Percentiles rank a stretch among this genome's conserved stretches.
These are phyloP conservation scores for Dromococcyx pavoninus DNA, from an alignment of 2,797 vertebrate species.

Conservation along the genomic window DNA sequence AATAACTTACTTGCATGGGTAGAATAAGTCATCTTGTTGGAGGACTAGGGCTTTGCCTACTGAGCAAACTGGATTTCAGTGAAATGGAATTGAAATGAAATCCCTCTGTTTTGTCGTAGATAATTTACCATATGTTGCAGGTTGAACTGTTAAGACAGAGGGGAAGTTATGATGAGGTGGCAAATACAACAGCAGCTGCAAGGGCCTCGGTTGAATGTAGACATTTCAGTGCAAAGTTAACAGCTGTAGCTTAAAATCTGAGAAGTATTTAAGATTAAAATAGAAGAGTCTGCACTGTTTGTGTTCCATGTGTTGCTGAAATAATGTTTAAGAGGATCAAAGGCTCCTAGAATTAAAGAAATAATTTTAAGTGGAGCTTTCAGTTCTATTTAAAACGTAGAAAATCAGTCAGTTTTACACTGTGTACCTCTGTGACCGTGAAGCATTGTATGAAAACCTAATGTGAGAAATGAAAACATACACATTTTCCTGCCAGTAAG, in stretches of 20 bases:
- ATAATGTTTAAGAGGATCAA: neutral
- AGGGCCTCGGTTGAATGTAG: neutral
- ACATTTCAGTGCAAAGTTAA: neutral
- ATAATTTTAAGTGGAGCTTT: neutral
- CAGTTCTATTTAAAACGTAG: neutral
- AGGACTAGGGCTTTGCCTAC: neutral
- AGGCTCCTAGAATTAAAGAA: neutral
- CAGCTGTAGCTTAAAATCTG: neutral
- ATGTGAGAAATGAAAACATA: neutral
- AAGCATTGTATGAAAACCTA: neutral
- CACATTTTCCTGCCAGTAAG: neutral
- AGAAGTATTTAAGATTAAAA: neutral
- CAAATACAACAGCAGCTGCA: neutral
- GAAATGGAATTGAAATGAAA: neutral
- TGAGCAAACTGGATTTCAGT: neutral
- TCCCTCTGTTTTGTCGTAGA: neutral
- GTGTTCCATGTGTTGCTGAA: neutral
- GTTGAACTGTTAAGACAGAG: neutral
- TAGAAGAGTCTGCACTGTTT: neutral
- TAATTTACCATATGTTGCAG: neutral
- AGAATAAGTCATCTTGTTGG: neutral
- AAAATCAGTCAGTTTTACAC: neutral
- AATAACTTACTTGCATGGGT: neutral
- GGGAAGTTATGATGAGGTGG: neutral
- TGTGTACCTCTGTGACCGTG: neutral